Evolutionary conservation across 53 echinoderm and acorn worm species (phyloP), one percentile per base, ranked within the genome.

Genomic region (Crossaster papposus): DNA sequence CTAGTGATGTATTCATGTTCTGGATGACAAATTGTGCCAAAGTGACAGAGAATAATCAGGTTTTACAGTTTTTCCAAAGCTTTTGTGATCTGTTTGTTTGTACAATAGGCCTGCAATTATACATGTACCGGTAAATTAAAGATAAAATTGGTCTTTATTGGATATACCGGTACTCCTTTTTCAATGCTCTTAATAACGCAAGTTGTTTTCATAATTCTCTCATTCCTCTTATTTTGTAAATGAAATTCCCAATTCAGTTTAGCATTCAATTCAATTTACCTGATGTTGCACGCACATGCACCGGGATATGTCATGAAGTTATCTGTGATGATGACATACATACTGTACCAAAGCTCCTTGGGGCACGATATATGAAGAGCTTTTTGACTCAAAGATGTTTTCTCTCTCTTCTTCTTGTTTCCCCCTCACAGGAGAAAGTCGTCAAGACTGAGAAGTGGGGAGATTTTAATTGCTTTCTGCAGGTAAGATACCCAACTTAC

Each of bases 361-460:
- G 36, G 36, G 36, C 58, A 51, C 10, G 30, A 35, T 68, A 36
- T 22, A 36, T 20, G 30, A 84, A 71, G 38, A 50, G 72, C 85
- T 38, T 72, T 72, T n/a, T 44, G 44, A 44, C 64, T 30, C 71
- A 84, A 28, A 70, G 23, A 63, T 64, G 2, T 24, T 78, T 24
- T 51, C 6, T 6, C 24, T 6, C 22, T 83, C n/a, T 90, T 30
- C 14, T 10, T 83, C 3, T 88, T 38, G 22, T 77, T 80, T 92
- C 64, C 89, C 77, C 38, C 28, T 55, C 92, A 32, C 93, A 96
- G 96, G 85, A 80, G 81, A 91, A 92, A 77, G 65, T 84, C 34
- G 96, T 96, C 70, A 86, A 83, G 86, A 96, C 94, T 20, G 94
- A 94, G 54, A 89, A 91, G 34, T 86, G 75, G 91, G 96, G 96